Percentiles rank a stretch among this genome's conserved stretches.
Conservation (phyloP, 2,113 vertebrate genomes). For the Lepidothrix coronata region DNA sequence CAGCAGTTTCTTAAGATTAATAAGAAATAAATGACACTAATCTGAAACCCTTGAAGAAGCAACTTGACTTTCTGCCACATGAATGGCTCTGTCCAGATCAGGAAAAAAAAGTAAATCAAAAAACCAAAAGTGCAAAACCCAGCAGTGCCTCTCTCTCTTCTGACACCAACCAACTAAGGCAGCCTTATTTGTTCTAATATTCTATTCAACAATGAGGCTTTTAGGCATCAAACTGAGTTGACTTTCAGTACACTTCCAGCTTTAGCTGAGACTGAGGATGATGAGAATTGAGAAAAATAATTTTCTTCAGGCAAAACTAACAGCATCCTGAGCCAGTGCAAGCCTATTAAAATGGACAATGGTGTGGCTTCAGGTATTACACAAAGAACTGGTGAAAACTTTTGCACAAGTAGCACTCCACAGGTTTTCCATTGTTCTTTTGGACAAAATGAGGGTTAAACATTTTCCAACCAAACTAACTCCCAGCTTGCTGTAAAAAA, state of each 20-base stretch:
- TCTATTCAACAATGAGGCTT: rapidly evolving
- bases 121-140: not conserved
- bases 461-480: not conserved
- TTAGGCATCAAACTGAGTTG: not conserved
- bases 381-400: not conserved
- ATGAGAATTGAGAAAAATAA: not conserved
- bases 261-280: not conserved
- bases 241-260: not conserved
- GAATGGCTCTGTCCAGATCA: not conserved
- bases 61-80: not conserved
- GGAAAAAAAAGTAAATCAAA: rapidly evolving
- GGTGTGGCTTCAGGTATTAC: not conserved
- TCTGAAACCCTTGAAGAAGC: not conserved
- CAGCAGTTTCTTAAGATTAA: not conserved
- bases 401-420: not conserved
- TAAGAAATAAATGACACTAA: not conserved
- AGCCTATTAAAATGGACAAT: rapidly evolving
- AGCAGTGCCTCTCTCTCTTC: not conserved
- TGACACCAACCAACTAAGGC: not conserved
- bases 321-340: not conserved
- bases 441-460: not conserved
- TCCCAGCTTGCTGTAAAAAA: not conserved
- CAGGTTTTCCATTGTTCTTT: rapidly evolving
- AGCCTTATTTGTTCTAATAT: not conserved
- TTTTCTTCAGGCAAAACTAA: not conserved